Base-by-base conservation (phyloP, 2,797 vertebrate species). In the Sternotherus odoratus region DNA sequence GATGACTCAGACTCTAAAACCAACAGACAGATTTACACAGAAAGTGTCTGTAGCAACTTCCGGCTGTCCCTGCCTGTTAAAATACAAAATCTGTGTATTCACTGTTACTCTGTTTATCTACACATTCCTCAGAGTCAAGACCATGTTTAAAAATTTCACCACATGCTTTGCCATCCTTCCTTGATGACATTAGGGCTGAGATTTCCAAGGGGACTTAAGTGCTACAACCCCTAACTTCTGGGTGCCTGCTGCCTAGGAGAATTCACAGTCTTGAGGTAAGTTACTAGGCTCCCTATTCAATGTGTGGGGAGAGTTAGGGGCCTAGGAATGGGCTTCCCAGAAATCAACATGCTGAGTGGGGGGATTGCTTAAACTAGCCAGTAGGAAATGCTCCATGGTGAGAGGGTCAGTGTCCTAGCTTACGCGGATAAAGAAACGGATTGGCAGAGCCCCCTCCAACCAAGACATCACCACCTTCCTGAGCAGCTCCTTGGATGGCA, bases 41-140 rank as follows among this genome's bases (percentile, higher is more conserved):
- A 23, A 89, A 87, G 43, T 72, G 57, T 90, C 75, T 87, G 46
- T 94, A 95, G 66, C 57, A 83, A 92, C n/a, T 85, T 82, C 89
- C 88, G 87, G 75, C 86, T 95, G 93, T 79, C 96, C 57, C 91
- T 92, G 91, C 83, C 81, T 84, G 86, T 95, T 94, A 92, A 93
- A 95, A 94, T 83, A 90, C 74, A 89, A 90, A 93, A 90, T 94
- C 72, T 79, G 54, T 80, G 6, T 85, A 92, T 93, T 0, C 0
- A 92, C 83, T 91, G 79, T 63, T 90, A 77, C 57, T 49, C 77
- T 91, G 50, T 36, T 87, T 90, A 77, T 93, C 83, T 87, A 82
- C 39, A 79, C 0, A 0, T 49, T 94, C 92, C 54, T 93, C 48
- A 79, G 92, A 88, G 81, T 69, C 79, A 77, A 50, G 79, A 81